Evolutionary conservation across 2,113 vertebrate genomes (phyloP), one percentile per base, ranked within the genome.

Genomic region (Meleagris gallopavo): DNA sequence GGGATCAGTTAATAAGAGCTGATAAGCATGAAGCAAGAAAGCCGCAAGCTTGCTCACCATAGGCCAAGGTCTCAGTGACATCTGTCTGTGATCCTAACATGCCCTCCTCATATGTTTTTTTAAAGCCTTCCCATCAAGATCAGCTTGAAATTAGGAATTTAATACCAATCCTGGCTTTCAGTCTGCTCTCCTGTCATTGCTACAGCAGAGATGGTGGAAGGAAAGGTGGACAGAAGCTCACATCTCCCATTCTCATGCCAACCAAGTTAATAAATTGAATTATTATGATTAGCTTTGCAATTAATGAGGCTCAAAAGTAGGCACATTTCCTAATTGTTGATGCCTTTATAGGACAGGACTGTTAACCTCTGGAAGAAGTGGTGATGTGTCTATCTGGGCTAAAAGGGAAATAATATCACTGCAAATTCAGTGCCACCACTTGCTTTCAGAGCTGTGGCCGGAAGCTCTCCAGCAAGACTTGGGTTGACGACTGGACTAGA

Each of bases 401-500:
- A 50, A 14, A 24, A 55, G 11, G 19, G 30, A 94, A 79, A 57
- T 52, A 11, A 5, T 9, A 11, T 52, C 22, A 50, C 9, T 58
- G 55, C 55, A 58, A n/a, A 6, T 13, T 25, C 0, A 0, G 2
- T 55, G 17, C 3, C 20, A 29, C 13, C 1, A 0, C 12, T 15
- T 70, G 22, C 30, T 48, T 62, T 73, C 71, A 87, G 54, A 79
- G 29, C 38, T 57, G 38, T 43, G 74, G 10, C 32, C 81, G 24
- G 19, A 27, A 70, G 40, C 2, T 6, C 13, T 29, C 30, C 32
- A 25, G 13, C 32, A 67, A 40, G 25, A 12, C 36, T 73, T 29
- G 52, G 52, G 52, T 54, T 54, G 52, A 54, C 2, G 5, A 15
- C 9, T 54, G 52, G 27, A 16, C 52, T 29, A 54, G 52, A 54